A percentile compares a stretch with the other conserved stretches of the same genome.
Evolutionary conservation across 1,140 invertebrate genomes (phyloP).

Genomic region (Lineus longissimus): DNA sequence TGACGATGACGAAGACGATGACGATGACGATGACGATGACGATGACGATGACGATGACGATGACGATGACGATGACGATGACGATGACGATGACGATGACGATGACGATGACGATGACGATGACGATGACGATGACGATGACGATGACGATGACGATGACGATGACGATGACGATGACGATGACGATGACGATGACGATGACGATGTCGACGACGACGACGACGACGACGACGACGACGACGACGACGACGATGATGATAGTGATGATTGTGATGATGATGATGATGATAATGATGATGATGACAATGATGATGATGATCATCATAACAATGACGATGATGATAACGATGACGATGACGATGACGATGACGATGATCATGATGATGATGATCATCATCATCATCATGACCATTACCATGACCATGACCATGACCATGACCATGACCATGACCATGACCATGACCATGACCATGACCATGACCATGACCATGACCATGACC

Average conservation of each 20-base stretch:
- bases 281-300: slow-evolving; percentile 24
- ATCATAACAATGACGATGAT: too few relatives aligned
- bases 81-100: neutral
- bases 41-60: neutral
- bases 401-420: too few relatives aligned
- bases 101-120: slow-evolving; percentile 1
- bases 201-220: too few relatives aligned
- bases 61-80: neutral
- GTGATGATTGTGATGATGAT: too few relatives aligned
- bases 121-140: neutral
- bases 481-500: too few relatives aligned
- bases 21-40: slow-evolving; percentile 12
- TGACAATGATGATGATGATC: too few relatives aligned
- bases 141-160: slow-evolving; percentile 7
- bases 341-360: neutral
- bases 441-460: too few relatives aligned
- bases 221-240: slow-evolving; percentile 44
- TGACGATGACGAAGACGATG: slow-evolving; percentile 10
- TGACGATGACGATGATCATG: too few relatives aligned
- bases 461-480: too few relatives aligned
- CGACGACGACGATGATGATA: slow-evolving; percentile 51
- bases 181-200: slow-evolving; percentile 9
- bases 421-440: too few relatives aligned
- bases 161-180: neutral
- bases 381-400: too few relatives aligned